Conservation (phyloP, 2,888 invertebrate species). For the Phaedon cochleariae region DNA sequence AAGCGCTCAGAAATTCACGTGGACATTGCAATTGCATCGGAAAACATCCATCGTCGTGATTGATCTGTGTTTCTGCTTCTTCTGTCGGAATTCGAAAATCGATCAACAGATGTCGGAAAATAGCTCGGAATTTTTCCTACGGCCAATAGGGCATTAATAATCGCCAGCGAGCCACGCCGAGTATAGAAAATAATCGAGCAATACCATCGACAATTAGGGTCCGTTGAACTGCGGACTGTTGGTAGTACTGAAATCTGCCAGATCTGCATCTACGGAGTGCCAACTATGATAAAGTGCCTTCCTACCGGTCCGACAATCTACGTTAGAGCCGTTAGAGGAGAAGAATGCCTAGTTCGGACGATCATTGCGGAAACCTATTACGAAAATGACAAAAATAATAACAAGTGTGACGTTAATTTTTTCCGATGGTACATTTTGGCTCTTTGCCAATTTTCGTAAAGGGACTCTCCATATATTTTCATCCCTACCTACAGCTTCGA, state of each 20-base stretch:
- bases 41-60: slow-evolving; percentile 22
- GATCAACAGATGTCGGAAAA: slow-evolving; percentile 50
- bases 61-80: slow-evolving; percentile 43
- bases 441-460: too few species aligned
- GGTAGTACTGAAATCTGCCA: slow-evolving; percentile 52
- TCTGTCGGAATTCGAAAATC: slow-evolving; percentile 49
- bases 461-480: too few species aligned
- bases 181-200: slow-evolving; percentile 49
- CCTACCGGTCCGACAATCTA: slow-evolving; percentile 27
- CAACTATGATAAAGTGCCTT: slow-evolving; percentile 54
- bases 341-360: slow-evolving; percentile 28
- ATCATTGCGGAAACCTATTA: background rate
- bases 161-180: slow-evolving; percentile 23
- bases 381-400: too few species aligned
- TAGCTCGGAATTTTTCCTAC: slow-evolving; percentile 44
- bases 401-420: too few species aligned
- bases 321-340: background rate
- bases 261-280: slow-evolving; percentile 53
- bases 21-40: background rate
- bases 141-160: slow-evolving; percentile 44
- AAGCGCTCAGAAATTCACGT: too few species aligned
- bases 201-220: slow-evolving; percentile 57
- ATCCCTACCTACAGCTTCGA: too few species aligned
- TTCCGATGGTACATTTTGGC: too few species aligned
- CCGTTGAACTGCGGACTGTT: slow-evolving; percentile 51